Evolutionary conservation across 2,113 vertebrate species (phyloP).

Genomic region (Poeciliopsis occidentalis): DNA sequence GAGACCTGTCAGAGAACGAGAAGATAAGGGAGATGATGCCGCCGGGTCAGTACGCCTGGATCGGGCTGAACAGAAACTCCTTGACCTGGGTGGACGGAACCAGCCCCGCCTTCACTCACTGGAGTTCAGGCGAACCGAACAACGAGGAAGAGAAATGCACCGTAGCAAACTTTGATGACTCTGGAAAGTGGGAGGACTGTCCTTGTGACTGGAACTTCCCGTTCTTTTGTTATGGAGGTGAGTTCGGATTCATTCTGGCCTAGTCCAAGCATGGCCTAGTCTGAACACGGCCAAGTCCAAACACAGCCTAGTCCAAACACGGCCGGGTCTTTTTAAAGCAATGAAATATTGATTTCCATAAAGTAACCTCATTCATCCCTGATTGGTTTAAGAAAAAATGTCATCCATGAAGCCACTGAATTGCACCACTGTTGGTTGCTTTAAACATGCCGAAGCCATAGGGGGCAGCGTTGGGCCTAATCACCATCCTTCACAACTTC

Average conservation of each 20-base stretch:
- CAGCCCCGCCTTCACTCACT: neutral
- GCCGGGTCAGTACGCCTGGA: neutral
- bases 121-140: neutral
- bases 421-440: too few relatives aligned
- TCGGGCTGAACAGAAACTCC: slow-evolving; percentile 21
- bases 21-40: neutral
- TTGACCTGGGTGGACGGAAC: slow-evolving; percentile 28
- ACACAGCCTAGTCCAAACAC: too few relatives aligned
- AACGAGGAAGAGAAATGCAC: neutral
- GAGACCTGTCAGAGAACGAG: neutral
- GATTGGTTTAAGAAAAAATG: too few relatives aligned
- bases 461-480: too few relatives aligned
- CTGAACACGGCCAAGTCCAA: too few relatives aligned
- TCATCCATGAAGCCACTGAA: too few relatives aligned
- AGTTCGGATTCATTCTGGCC: neutral
- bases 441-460: too few relatives aligned
- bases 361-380: too few relatives aligned
- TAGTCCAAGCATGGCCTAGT: too few relatives aligned
- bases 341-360: too few relatives aligned
- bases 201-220: neutral
- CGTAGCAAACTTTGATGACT: rapidly evolving
- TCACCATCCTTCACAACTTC: too few relatives aligned
- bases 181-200: slow-evolving; percentile 6
- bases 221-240: slow-evolving; percentile 15
- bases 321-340: too few relatives aligned